Percentiles rank a stretch among this genome's conserved stretches.
Evolutionary conservation across 1,140 invertebrate genomes (phyloP).

Genomic region (Drosophila sp.): DNA sequence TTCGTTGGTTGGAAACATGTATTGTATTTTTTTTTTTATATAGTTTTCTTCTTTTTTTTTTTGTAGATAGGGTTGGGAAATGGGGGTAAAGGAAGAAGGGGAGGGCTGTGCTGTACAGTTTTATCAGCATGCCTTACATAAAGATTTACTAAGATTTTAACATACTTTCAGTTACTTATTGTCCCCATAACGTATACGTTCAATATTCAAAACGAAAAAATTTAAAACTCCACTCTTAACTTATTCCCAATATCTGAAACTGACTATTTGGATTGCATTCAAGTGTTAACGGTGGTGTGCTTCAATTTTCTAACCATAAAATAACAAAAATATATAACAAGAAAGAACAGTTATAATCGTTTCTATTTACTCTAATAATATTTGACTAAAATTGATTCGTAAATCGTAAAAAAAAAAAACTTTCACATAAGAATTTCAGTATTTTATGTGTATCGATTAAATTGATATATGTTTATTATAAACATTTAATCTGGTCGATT

Average conservation of each 20-base stretch:
- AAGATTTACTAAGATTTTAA: slow-evolving; percentile 29
- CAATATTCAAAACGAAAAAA: slow-evolving; percentile 15
- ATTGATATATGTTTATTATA: too few relatives aligned
- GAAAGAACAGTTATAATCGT: slow-evolving; percentile 5
- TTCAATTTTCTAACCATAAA: slow-evolving; percentile 6
- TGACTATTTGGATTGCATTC: slow-evolving; percentile 22
- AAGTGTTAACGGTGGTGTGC: slow-evolving; percentile 42
- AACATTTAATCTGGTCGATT: too few relatives aligned
- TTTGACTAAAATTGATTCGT: slow-evolving; percentile 3
- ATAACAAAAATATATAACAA: slow-evolving; percentile 3
- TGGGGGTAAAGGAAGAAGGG: not conserved
- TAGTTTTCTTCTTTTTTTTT: slow-evolving; percentile 21
- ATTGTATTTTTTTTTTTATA: slow-evolving; percentile 17
- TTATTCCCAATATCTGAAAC: slow-evolving; percentile 14
- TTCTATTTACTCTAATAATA: not conserved
- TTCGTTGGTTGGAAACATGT: slow-evolving; percentile 62
- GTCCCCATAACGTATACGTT: slow-evolving; percentile 61
- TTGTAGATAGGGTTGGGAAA: not conserved
- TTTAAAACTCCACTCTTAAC: slow-evolving; percentile 14
- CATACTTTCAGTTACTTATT: slow-evolving; percentile 60
- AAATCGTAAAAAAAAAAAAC: not conserved
- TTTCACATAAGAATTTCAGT: not conserved
- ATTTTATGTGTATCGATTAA: not conserved
- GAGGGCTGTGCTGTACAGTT: not conserved
- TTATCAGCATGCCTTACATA: slow-evolving; percentile 1